These are phyloP conservation scores for Apis cerana DNA, from an alignment of 1,140 invertebrate genomes.

Conservation along the genomic window DNA sequence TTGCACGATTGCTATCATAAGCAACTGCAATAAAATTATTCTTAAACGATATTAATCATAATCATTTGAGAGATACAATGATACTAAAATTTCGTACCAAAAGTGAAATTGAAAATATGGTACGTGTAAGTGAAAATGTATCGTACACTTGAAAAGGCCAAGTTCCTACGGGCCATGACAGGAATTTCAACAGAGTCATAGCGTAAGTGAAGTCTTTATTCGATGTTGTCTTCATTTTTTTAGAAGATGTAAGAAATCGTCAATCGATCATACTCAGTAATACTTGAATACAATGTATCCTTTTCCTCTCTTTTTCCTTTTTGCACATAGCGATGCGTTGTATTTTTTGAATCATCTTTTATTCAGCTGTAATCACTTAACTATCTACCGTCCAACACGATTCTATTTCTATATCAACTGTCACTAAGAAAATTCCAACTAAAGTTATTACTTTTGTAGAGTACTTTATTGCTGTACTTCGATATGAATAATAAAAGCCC, in stretches of 20 bases:
- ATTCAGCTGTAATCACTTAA: constrained; percentile 22
- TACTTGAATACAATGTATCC: no score
- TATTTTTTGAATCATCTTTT: constrained; percentile 3
- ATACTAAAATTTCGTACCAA: not conserved
- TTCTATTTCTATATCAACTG: no score
- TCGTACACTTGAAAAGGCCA: constrained; percentile 53
- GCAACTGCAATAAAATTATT: not conserved
- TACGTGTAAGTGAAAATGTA: not conserved
- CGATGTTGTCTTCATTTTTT: not conserved
- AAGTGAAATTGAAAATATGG: not conserved
- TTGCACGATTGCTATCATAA: not conserved
- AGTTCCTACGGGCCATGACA: constrained; percentile 45
- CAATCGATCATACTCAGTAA: not conserved
- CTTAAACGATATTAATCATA: not conserved
- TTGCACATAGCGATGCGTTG: not conserved
- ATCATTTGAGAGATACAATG: not conserved
- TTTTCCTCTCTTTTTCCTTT: no score
- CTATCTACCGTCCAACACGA: no score
- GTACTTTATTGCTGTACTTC: not conserved
- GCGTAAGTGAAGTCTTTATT: constrained; percentile 40
- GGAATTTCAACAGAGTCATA: constrained; percentile 24
- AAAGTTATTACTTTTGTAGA: not conserved
- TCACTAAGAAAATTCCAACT: not conserved
- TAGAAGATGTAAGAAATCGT: not conserved
- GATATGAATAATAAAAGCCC: not conserved